A percentile compares a stretch with the other conserved stretches of the same genome.
Conservation (phyloP, 2,113 vertebrate species). For the Diadophis punctatus region DNA sequence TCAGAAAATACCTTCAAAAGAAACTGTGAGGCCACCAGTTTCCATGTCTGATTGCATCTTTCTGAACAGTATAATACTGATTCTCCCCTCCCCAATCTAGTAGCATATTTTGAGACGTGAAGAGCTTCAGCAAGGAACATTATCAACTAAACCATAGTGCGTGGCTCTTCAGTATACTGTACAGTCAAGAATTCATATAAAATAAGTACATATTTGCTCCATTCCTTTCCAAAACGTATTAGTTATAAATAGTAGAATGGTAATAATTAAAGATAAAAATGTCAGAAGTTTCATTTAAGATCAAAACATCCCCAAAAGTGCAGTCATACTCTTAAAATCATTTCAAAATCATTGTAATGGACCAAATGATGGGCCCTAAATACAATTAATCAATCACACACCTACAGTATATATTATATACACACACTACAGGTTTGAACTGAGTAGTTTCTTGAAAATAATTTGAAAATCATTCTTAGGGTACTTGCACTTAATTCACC, state of each 20-base stretch:
- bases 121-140: background rate
- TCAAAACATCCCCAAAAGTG: background rate
- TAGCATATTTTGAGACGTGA: background rate
- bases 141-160: background rate
- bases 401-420: background rate
- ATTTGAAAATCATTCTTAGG: background rate
- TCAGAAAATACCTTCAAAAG: background rate
- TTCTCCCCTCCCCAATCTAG: background rate
- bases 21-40: background rate
- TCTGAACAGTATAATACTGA: background rate
- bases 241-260: constrained; percentile 3
- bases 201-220: background rate
- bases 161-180: constrained; percentile 11
- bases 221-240: background rate
- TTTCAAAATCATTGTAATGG: background rate
- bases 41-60: background rate
- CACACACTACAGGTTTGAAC: background rate
- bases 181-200: background rate
- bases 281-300: background rate
- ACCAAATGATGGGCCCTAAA: background rate
- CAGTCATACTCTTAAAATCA: background rate
- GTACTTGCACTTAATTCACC: background rate
- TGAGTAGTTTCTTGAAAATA: background rate
- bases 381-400: background rate
- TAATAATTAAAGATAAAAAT: background rate